phyloP scores from a whole-genome alignment of 1,140 invertebrate species.

The Gryon sp. region DNA sequence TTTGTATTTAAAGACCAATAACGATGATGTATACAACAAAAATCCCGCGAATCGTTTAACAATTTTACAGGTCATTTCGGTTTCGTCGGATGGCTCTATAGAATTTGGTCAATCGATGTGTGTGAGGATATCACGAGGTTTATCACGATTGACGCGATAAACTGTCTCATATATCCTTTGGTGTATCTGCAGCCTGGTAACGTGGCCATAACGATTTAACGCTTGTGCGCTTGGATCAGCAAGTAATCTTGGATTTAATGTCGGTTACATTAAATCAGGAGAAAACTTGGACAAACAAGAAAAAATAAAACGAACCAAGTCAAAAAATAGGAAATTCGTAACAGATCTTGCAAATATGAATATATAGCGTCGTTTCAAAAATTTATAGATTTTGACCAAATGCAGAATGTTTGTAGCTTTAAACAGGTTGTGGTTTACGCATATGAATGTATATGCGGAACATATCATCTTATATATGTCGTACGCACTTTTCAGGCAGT shows the following conservation, averaged over 20 bases:
- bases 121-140: conserved; percentile 64
- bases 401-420: too few species aligned
- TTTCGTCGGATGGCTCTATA: conserved; percentile 43
- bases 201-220: conserved; percentile 65
- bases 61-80: conserved; percentile 63
- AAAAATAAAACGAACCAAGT: too few species aligned
- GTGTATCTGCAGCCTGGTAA: conserved; percentile 48
- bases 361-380: not conserved
- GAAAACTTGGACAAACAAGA: conserved; percentile 18
- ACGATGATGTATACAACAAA: conserved; percentile 23
- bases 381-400: too few species aligned
- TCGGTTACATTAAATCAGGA: conserved; percentile 67
- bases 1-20: conserved; percentile 9
- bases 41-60: conserved; percentile 41
- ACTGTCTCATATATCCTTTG: conserved; percentile 63
- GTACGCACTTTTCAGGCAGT: too few species aligned
- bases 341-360: conserved; percentile 24
- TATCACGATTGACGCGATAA: conserved; percentile 66
- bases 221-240: conserved; percentile 61
- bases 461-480: too few species aligned
- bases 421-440: too few species aligned
- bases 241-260: conserved; percentile 68
- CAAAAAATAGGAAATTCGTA: conserved; percentile 3
- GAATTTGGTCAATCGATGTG: conserved; percentile 63
- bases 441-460: too few species aligned